These are phyloP conservation scores for Periophthalmus modestus DNA, from an alignment of 2,113 vertebrate species.

Conservation along the genomic window DNA sequence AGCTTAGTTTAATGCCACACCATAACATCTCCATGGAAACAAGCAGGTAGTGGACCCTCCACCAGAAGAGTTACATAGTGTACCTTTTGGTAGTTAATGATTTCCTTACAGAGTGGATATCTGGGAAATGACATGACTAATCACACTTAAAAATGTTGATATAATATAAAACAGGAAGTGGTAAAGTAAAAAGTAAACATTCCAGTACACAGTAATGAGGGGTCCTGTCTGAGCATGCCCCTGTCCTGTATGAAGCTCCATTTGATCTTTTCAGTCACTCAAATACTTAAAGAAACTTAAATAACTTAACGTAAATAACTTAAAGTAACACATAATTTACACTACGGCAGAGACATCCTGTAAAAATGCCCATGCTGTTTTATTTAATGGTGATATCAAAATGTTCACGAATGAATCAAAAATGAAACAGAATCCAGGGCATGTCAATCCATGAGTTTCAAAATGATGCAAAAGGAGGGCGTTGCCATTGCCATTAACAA, in stretches of 20 bases:
- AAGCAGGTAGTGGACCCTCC: no score
- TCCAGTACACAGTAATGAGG: constrained; percentile 26
- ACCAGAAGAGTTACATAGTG: neutral
- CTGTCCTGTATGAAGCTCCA: constrained; percentile 1
- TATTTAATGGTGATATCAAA: neutral
- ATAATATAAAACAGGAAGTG: constrained; percentile 3
- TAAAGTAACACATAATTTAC: neutral
- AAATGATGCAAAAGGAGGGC: no score
- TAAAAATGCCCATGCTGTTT: neutral
- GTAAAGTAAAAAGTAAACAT: constrained; percentile 36
- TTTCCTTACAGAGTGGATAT: neutral
- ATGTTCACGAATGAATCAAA: neutral
- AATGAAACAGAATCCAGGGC: neutral
- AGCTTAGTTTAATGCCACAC: no score
- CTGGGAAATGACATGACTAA: constrained; percentile 2
- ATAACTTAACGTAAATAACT: neutral
- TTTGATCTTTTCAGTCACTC: constrained; percentile 27
- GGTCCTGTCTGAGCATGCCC: constrained; percentile 42
- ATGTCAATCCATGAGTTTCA: neutral
- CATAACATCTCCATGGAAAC: no score
- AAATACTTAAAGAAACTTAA: neutral
- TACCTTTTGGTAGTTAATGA: neutral
- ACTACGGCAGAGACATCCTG: neutral
- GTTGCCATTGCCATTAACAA: no score
- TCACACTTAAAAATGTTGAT: neutral